Conservation (phyloP, 2,888 invertebrate species). For the Oegoconia quadripuncta region DNA sequence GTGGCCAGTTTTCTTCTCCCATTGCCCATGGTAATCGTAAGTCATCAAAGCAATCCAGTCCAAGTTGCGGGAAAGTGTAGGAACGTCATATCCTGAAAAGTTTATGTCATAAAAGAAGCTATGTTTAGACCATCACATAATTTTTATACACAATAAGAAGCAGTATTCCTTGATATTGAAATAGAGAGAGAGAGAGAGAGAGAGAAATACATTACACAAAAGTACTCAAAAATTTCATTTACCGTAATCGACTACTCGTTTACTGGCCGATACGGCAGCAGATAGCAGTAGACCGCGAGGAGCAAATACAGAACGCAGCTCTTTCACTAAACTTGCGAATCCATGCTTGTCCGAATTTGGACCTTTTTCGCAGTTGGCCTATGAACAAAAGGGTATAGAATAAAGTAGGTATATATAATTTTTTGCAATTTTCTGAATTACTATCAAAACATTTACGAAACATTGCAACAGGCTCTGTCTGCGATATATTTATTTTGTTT, state of each 20-base stretch:
- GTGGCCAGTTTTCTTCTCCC: conserved; percentile 95
- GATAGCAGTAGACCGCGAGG: conserved; percentile 86
- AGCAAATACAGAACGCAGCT: conserved; percentile 84
- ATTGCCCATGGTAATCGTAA: conserved; percentile 94
- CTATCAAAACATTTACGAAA: too few species aligned
- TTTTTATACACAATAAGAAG: too few species aligned
- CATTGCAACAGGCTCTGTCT: too few species aligned
- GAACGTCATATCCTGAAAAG: conserved; percentile 84
- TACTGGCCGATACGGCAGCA: conserved; percentile 91
- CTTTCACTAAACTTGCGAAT: conserved; percentile 86
- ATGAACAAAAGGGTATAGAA: conserved; percentile 14
- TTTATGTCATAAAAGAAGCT: background rate
- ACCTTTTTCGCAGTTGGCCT: conserved; percentile 91
- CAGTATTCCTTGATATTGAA: too few species aligned
- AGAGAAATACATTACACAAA: too few species aligned
- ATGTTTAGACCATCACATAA: too few species aligned
- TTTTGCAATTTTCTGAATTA: too few species aligned
- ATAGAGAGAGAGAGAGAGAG: too few species aligned
- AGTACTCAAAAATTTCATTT: conserved; percentile 17
- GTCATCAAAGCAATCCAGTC: conserved; percentile 96
- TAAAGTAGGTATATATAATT: background rate
- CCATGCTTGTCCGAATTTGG: conserved; percentile 88
- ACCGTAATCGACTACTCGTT: conserved; percentile 90
- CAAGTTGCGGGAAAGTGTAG: conserved; percentile 84
- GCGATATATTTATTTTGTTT: too few species aligned